Conservation (phyloP, 2,797 vertebrate genomes). For the Astyanax mexicanus region DNA sequence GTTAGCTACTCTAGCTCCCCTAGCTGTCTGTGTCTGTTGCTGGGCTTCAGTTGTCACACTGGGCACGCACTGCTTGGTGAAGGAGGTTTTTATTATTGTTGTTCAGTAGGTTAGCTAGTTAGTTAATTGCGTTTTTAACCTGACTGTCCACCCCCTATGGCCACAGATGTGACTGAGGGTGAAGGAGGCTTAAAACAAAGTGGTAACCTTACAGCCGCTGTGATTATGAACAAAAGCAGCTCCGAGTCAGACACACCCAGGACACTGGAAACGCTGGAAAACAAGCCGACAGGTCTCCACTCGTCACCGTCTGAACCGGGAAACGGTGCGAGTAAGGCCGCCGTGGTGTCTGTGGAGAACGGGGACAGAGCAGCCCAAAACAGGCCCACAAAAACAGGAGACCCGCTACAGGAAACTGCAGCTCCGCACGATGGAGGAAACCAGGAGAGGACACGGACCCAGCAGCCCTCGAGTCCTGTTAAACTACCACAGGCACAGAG, state of each 20-base stretch:
- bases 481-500: constrained; percentile 59
- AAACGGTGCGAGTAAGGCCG: constrained; percentile 16
- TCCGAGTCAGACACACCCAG: constrained; percentile 73
- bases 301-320: constrained; percentile 69
- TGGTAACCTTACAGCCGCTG: constrained; percentile 53
- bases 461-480: constrained; percentile 63
- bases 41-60: constrained; percentile 22
- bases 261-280: constrained; percentile 59
- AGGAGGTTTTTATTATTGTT: neutral
- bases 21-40: no score
- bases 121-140: neutral
- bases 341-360: constrained; percentile 52
- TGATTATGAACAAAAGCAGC: constrained; percentile 70
- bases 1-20: no score
- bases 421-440: constrained; percentile 66
- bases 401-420: constrained; percentile 62
- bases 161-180: constrained; percentile 71
- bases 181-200: constrained; percentile 64
- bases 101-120: neutral
- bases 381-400: constrained; percentile 64
- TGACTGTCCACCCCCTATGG: constrained; percentile 67
- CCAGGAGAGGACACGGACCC: constrained; percentile 49
- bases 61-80: neutral
- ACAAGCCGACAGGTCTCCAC: constrained; percentile 59
- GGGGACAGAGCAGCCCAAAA: constrained; percentile 59